Base-by-base conservation (phyloP, 2,113 vertebrate genomes). In the Pituophis catenifer region DNA sequence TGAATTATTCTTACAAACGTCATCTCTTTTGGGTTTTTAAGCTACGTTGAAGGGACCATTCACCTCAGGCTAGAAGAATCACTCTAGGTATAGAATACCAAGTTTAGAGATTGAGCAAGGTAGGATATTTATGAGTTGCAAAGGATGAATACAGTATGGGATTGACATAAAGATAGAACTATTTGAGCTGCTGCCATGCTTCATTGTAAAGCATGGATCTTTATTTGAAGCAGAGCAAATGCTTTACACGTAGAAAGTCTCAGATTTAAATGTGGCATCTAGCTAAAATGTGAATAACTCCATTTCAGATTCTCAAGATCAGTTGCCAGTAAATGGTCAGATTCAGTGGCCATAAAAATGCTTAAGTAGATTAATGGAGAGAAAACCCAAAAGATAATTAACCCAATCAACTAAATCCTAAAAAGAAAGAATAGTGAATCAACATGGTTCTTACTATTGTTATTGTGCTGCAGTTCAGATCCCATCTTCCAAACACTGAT, bases 1-100 rank as follows among this genome's bases (percentile, higher is more conserved):
- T 93, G 94, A 95, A 94, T 91, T 85, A 65, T 93, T 12, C 81
- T 95, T 65, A 91, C 92, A 95, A 93, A 93, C 55, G 90, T 87
- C 93, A 94, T 90, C 89, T 86, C 92, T 88, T 55, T 70, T 88
- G 93, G 17, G 93, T 93, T 95, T 94, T 94, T 55, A 86, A 91
- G 86, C 88, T 57, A 91, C 26, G 24, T 50, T 54, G 52, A 48
- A 89, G 86, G 89, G 92, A n/a, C 94, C 91, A 33, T 92, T 93
- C 92, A 95, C 55, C 94, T 93, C 95, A 58, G 86, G 88, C 53
- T 95, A 92, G 44, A 19, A 65, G 15, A 26, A 38, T 90, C 65
- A 89, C 6, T 17, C 5, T 17, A 26, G 50, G 11, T 90, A n/a
- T 52, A 89, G 86, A 75, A 75, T 29, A 15, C 2, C 50, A 52